Evolutionary conservation across 2,888 invertebrate genomes (phyloP), one percentile per base, ranked within the genome.

Genomic region (Xylocampa areola): DNA sequence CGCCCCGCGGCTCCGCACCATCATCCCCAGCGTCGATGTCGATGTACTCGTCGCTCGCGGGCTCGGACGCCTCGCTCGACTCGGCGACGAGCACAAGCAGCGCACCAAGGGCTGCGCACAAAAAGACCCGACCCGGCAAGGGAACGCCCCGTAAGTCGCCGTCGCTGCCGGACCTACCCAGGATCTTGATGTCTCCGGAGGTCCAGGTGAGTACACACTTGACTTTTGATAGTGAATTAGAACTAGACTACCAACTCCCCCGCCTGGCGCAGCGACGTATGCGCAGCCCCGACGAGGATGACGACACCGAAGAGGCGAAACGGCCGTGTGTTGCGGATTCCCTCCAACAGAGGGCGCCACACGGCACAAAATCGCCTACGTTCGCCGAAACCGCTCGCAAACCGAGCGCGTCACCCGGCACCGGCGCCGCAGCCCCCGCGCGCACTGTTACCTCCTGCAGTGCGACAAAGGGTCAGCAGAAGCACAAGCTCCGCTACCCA

Each of bases 401-500:
- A n/a, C 27, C 16, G n/a, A n/a, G n/a, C 1, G 1, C 16, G 1
- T 5, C 29, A 1, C 29, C 17, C 0, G 4, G 13, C 4, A 4
- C 11, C 21, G 2, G 5, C 0, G 2, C 5, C 6, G 19, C 19
- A 19, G 19, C 29, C 17, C 8, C 17, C 43, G 5, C 10, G 1
- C 29, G 8, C 10, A 2, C 10, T 13, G 11, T 13, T 10, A 17
- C 30, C 8, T 8, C 13, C 10, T 8, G 30, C 8, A 10, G 4
- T 3, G 13, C 6, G 1, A 11, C 37, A 21, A 5, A 30, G 11
- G 11, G 37, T 5, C 10, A 11, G 4, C n/a, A 1, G 30, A 16
- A 10, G 2, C 30, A 21, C 7, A 32, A 21, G 8, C 6, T 2
- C 0, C 23, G 54, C 0, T 65, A 61, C 54, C 68, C 67, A 0